A percentile compares a stretch with the other conserved stretches of the same genome.
Conservation (phyloP, 2,888 invertebrate genomes). For the Diadegma fenestrale region DNA sequence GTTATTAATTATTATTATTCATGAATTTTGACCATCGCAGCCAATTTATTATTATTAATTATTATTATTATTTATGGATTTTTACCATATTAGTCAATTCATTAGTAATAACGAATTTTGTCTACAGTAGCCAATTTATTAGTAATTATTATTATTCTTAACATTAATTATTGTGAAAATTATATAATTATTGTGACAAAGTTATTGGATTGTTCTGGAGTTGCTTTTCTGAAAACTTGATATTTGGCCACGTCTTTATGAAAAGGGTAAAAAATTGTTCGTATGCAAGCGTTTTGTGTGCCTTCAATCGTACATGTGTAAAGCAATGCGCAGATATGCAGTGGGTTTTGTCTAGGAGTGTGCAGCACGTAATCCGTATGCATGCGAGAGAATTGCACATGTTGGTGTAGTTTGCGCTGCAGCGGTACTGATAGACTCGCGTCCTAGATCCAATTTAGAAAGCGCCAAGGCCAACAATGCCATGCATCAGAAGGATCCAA, state of each 20-base stretch:
- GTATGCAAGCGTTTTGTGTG: background rate
- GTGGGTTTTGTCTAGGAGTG: conserved; percentile 10
- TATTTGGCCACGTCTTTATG: background rate
- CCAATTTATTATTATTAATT: too few species aligned
- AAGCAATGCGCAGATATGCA: background rate
- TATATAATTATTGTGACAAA: too few species aligned
- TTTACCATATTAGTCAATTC: too few species aligned
- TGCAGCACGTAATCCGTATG: conserved; percentile 12
- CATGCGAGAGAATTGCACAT: conserved; percentile 30
- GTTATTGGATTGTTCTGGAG: background rate
- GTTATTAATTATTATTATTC: too few species aligned
- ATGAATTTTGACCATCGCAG: too few species aligned
- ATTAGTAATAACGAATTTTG: too few species aligned
- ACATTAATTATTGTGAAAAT: too few species aligned
- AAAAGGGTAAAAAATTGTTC: background rate
- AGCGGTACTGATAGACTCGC: conserved; percentile 58
- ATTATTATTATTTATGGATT: too few species aligned
- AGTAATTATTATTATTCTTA: too few species aligned
- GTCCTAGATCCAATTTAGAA: conserved; percentile 66
- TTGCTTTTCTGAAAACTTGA: background rate
- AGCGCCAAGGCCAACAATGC: conserved; percentile 58
- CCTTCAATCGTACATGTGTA: background rate
- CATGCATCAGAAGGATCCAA: conserved; percentile 23
- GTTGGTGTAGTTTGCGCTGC: conserved; percentile 19
- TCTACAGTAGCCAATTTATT: too few species aligned